A percentile compares a stretch with the other conserved stretches of the same genome.
phyloP scores from a whole-genome alignment of 2,113 vertebrate genomes.

The Egretta garzetta region DNA sequence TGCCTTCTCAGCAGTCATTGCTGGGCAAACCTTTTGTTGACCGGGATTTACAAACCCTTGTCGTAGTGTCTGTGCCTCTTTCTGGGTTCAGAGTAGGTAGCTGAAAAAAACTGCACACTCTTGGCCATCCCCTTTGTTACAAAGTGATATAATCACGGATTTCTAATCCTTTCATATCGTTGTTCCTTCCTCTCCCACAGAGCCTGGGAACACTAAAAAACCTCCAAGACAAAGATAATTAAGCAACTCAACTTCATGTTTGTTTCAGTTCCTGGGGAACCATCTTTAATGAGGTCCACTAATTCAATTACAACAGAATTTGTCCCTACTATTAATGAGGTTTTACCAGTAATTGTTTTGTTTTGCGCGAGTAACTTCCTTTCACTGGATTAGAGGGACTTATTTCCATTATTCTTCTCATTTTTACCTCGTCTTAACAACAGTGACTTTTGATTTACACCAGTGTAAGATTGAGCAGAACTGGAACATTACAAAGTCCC shows the following conservation, averaged over 20 bases:
- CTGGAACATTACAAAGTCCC: not conserved
- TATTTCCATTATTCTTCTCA: not conserved
- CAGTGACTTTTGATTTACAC: not conserved
- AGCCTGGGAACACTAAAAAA: not conserved
- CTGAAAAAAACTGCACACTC: not conserved
- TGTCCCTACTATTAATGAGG: constrained; percentile 9
- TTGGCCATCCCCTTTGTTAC: not conserved
- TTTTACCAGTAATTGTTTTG: constrained; percentile 30
- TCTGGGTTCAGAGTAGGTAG: not conserved
- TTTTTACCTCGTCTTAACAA: not conserved
- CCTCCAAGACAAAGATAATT: constrained; percentile 21
- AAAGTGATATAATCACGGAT: not conserved
- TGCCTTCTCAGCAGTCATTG: not conserved
- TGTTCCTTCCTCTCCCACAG: not conserved
- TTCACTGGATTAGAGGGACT: not conserved
- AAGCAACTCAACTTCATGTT: not conserved
- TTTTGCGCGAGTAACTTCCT: constrained; percentile 2
- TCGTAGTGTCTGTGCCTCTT: not conserved
- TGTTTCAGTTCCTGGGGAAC: not conserved
- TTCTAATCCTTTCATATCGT: not conserved
- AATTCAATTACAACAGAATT: constrained; percentile 44
- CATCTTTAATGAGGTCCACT: not conserved
- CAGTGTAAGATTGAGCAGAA: not conserved
- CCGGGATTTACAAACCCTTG: not conserved
- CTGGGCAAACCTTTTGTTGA: not conserved